phyloP scores from a whole-genome alignment of 2,113 vertebrate genomes.

The Amphiprion percula region DNA sequence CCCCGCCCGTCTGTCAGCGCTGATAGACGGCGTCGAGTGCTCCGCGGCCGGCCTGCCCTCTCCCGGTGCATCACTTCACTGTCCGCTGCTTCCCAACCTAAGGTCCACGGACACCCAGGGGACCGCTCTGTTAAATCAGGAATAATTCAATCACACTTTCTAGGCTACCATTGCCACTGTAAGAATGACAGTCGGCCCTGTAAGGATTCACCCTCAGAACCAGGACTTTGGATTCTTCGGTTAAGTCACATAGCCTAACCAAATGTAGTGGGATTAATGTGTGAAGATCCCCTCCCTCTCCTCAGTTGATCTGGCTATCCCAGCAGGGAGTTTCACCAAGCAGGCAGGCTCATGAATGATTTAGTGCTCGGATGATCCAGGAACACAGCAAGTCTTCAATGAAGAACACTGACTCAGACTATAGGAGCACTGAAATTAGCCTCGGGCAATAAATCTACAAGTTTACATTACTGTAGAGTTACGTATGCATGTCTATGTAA shows the following conservation, averaged over 20 bases:
- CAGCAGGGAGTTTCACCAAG: conserved; percentile 41
- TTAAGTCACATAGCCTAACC: background rate
- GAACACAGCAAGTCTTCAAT: conserved; percentile 26
- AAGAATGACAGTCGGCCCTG: too few species aligned
- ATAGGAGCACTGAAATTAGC: background rate
- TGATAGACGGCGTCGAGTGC: conserved; percentile 27
- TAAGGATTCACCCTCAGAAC: too few species aligned
- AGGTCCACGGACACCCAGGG: background rate
- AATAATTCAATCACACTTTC: background rate
- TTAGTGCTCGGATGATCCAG: conserved; percentile 45
- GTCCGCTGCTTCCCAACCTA: background rate
- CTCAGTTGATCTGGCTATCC: conserved; percentile 9
- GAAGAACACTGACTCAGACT: background rate
- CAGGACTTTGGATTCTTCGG: too few species aligned
- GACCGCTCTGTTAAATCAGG: background rate
- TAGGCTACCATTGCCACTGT: too few species aligned
- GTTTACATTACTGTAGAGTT: conserved; percentile 22
- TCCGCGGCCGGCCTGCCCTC: conserved; percentile 3
- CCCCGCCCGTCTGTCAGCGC: conserved; percentile 25
- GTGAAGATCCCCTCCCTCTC: too few species aligned
- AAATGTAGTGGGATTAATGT: background rate
- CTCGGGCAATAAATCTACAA: background rate
- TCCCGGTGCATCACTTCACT: background rate
- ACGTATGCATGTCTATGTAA: background rate
- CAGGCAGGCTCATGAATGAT: conserved; percentile 61